Conservation (phyloP, 2,113 vertebrate species). For the Synchiropus splendidus region DNA sequence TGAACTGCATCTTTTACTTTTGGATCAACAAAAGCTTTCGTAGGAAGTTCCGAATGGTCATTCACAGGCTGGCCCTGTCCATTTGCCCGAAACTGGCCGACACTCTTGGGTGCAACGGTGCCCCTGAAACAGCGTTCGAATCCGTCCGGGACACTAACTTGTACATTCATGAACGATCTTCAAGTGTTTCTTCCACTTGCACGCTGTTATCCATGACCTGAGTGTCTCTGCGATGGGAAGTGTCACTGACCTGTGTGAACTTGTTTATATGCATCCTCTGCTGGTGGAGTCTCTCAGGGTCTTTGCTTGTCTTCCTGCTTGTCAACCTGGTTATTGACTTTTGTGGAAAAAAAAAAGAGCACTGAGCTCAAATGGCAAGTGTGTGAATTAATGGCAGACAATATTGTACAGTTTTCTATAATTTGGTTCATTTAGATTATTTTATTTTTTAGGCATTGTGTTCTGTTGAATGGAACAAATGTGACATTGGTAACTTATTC, state of each 20-base stretch:
- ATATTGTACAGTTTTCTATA: slow-evolving; percentile 16
- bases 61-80: slow-evolving; percentile 43
- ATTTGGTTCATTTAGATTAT: slow-evolving; percentile 9
- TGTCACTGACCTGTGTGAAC: background rate
- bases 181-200: slow-evolving; percentile 68
- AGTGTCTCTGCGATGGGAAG: slow-evolving; percentile 18
- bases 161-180: slow-evolving; percentile 53
- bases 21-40: slow-evolving; percentile 77
- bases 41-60: slow-evolving; percentile 62
- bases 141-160: slow-evolving; percentile 48
- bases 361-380: slow-evolving; percentile 9
- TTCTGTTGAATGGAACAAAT: slow-evolving; percentile 21
- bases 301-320: too few relatives aligned
- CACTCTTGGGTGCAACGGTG: slow-evolving; percentile 16
- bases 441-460: slow-evolving; percentile 10
- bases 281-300: too few relatives aligned
- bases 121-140: slow-evolving; percentile 19
- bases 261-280: slow-evolving; percentile 3
- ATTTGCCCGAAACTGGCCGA: slow-evolving; percentile 39
- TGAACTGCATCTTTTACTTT: slow-evolving; percentile 84
- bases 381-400: slow-evolving; percentile 7
- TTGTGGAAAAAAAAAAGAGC: too few relatives aligned
- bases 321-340: too few relatives aligned
- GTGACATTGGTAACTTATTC: slow-evolving; percentile 18
- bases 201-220: slow-evolving; percentile 46